phyloP scores from a whole-genome alignment of 2,797 vertebrate species.

The Hybognathus amarus region DNA sequence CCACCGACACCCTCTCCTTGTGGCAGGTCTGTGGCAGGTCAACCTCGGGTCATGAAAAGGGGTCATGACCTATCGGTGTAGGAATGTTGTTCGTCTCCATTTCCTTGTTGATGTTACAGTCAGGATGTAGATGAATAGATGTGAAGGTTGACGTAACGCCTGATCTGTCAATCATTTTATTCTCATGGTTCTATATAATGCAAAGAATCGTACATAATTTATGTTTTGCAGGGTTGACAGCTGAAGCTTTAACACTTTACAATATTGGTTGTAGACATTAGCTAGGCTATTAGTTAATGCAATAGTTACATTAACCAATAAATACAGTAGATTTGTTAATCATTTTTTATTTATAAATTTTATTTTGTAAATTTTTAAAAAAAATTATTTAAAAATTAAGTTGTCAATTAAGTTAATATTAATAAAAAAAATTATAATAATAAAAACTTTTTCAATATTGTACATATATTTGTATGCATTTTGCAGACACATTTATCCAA shows the following conservation, averaged over 20 bases:
- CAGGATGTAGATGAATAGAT: background rate
- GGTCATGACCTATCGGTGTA: slow-evolving; percentile 26
- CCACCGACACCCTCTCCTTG: background rate
- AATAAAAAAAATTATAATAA: too few species aligned
- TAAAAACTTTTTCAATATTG: too few species aligned
- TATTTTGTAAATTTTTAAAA: too few species aligned
- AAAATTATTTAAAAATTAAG: too few species aligned
- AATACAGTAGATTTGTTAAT: too few species aligned
- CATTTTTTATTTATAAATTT: too few species aligned
- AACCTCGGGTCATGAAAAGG: background rate
- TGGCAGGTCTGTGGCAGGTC: slow-evolving; percentile 50
- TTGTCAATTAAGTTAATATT: too few species aligned
- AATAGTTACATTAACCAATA: background rate
- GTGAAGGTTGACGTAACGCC: background rate
- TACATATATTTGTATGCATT: too few species aligned
- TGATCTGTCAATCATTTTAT: background rate
- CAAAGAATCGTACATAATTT: background rate
- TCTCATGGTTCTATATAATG: background rate
- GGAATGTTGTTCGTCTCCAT: slow-evolving; percentile 37
- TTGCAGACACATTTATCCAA: too few species aligned
- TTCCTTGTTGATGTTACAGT: slow-evolving; percentile 25
- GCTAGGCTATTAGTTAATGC: background rate
- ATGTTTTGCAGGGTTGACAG: background rate
- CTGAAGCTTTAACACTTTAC: background rate
- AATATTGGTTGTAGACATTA: background rate